Evolutionary conservation across 2,797 vertebrate genomes (phyloP), one percentile per base, ranked within the genome.

Genomic region (Cyprinella venusta): DNA sequence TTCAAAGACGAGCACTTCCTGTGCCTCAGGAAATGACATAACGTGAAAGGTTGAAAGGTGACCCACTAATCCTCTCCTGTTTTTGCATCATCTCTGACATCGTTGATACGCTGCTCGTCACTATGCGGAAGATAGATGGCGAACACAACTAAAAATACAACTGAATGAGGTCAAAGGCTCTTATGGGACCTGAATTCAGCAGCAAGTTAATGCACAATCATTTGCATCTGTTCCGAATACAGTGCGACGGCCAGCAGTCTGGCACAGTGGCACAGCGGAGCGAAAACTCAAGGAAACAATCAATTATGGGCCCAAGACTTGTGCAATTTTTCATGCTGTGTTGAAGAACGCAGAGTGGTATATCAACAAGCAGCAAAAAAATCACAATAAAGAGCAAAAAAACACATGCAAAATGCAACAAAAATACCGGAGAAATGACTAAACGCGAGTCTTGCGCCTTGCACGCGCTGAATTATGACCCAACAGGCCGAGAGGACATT

Each of bases 1-100:
- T 93, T 93, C 93, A 89, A 88, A 88, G 90, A 85, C 89, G 88
- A 88, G 85, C 88, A 88, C 90, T 92, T 94, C 93, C 93, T 92
- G 90, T 91, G 89, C 85, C 33, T 77, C 68, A 86, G 88, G 85
- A 91, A 89, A 90, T 86, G 76, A 89, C 64, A 90, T 84, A 89
- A 88, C 90, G 81, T 18, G 91, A 90, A 78, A 93, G 93, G 94
- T 93, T 91, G 76, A 76, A 79, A 82, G 77, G 74, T 40, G 89
- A 89, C 91, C 61, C 69, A 13, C 63, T 83, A 84, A 78, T 68
- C 56, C 36, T 63, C 38, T 26, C 26, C 2, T 69, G 74, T 72
- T 63, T 72, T 61, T 42, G 72, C 26, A n/a, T 40, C 24, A 86
- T 52, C 38, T 64, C 68, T 76, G 19, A 52, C 61, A 83, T 45